Evolutionary conservation across 2,113 vertebrate genomes (phyloP), one percentile per base, ranked within the genome.

Genomic region (Phyllostomus hastatus): DNA sequence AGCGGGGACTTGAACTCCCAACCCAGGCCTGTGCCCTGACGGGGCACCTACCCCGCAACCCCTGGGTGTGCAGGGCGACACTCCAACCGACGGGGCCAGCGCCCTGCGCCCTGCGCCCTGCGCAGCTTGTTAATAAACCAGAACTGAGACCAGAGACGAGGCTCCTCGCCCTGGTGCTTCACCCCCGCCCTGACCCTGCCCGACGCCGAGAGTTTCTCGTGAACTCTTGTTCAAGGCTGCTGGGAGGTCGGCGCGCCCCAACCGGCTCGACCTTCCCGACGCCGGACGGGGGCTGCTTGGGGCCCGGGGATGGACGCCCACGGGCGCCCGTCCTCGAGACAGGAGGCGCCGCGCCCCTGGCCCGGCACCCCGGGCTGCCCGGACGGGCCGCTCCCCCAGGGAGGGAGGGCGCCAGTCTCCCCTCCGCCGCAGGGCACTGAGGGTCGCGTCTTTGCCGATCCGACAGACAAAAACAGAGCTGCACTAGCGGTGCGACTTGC

Each of bases 261-360:
- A 0, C 0, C 4, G 67, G 57, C 22, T 1, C 2, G 4, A 1
- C 2, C 4, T 2, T 17, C 57, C 48, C 3, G 0, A 59, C 0
- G 26, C 43, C 0, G 28, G 67, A 11, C 17, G 1, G 0, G 10
- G 61, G 43, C 2, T 0, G 17, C 22, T 1, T 5, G 10, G 35
- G 28, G 57, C 22, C 22, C 9, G 22, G 54, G 54, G 22, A 59
- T 7, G 57, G 57, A 57, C 8, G 54, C 54, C 54, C 54, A 57
- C 54, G 8, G 22, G 20, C 9, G 20, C 59, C 24, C 28, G 3
- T 14, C 26, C 38, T 5, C 2, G 2, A 61, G 38, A 17, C 24
- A 0, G 72, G 72, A 22, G 24, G 35, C 31, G 0, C 11, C 3
- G 1, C 2, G 24, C 50, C 43, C 31, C 10, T 2, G 10, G 1